A percentile compares a stretch with the other conserved stretches of the same genome.
Evolutionary conservation across 1,140 invertebrate species (phyloP).

Genomic region (Diorhabda sublineata): DNA sequence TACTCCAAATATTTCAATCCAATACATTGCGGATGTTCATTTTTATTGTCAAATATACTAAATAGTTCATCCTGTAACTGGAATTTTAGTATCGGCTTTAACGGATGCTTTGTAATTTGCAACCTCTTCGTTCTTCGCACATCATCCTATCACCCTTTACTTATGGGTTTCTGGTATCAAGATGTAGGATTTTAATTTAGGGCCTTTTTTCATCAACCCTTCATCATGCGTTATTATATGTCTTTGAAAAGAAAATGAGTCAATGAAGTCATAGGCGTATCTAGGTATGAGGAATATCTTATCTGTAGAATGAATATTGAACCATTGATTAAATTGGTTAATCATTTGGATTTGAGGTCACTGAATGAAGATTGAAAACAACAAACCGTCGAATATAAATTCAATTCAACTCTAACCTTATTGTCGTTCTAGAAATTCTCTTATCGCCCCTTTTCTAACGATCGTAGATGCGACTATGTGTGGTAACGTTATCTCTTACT

Average conservation of each 20-base stretch:
- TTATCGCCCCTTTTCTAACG: too few species aligned
- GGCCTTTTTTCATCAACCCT: slow-evolving; percentile 19
- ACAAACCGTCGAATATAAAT: too few species aligned
- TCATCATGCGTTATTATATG: slow-evolving; percentile 26
- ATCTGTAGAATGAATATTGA: too few species aligned
- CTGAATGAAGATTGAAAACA: too few species aligned
- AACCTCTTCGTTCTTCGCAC: not conserved
- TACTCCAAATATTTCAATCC: too few species aligned
- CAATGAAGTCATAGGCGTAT: not conserved
- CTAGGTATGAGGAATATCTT: not conserved
- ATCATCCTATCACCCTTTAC: not conserved
- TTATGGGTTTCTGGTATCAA: slow-evolving; percentile 2
- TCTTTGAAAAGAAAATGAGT: not conserved
- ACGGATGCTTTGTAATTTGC: slow-evolving; percentile 11
- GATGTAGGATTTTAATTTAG: slow-evolving; percentile 30
- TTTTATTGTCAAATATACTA: too few species aligned
- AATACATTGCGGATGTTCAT: too few species aligned
- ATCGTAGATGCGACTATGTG: not conserved
- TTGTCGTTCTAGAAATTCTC: too few species aligned
- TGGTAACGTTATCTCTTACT: slow-evolving; percentile 36
- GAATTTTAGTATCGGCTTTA: not conserved
- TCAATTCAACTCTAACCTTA: too few species aligned
- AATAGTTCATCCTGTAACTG: too few species aligned
- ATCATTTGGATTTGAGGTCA: too few species aligned
- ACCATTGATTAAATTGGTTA: not conserved